Conservation (phyloP, 2,888 invertebrate genomes). For the Mythimna pallens region DNA sequence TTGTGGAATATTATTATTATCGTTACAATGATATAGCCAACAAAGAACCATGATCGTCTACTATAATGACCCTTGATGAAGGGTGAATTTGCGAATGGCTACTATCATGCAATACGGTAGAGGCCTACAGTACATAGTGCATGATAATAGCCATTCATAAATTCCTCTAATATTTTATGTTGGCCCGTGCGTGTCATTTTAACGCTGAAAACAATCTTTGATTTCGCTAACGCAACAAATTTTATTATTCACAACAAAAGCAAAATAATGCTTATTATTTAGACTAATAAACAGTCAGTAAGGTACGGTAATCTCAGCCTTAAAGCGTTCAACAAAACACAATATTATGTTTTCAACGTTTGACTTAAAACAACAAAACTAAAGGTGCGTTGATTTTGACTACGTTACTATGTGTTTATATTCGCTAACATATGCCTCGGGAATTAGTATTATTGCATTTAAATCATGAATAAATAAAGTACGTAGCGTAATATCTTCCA, state of each 20-base stretch:
- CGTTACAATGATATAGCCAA: no score
- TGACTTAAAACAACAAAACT: constrained; percentile 28
- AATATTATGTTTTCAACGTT: constrained; percentile 13
- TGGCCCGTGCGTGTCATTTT: background rate
- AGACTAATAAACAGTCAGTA: background rate
- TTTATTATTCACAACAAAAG: no score
- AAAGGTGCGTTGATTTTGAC: constrained; percentile 4
- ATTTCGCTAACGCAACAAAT: background rate
- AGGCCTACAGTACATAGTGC: background rate
- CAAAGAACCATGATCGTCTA: no score
- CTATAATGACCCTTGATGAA: no score
- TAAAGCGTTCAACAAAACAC: constrained; percentile 9
- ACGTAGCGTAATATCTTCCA: constrained; percentile 19
- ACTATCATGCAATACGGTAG: no score
- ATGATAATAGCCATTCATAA: background rate
- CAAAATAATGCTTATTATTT: background rate
- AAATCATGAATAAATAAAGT: constrained; percentile 47
- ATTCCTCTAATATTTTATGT: no score
- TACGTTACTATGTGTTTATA: constrained; percentile 13
- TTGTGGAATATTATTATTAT: background rate
- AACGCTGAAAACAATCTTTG: background rate
- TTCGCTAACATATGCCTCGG: constrained; percentile 10
- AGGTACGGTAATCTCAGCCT: background rate
- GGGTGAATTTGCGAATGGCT: no score
- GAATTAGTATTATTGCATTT: constrained; percentile 32